Base-by-base conservation (phyloP, 2,113 vertebrate genomes). In the Hippocampus mohnikei region DNA sequence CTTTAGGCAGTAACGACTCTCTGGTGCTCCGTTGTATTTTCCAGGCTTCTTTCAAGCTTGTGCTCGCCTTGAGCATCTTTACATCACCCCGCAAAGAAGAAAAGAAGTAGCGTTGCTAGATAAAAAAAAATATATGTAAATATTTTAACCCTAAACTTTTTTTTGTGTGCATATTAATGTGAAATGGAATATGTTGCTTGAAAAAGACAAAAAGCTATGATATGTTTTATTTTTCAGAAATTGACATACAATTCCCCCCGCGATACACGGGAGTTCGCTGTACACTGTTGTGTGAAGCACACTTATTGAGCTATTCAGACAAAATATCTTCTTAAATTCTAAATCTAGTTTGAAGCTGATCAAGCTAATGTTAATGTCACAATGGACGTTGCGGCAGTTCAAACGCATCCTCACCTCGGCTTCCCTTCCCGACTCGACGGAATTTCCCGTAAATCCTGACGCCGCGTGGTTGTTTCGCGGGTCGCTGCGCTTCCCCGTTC, bases 11-110 rank as follows among this genome's bases (percentile, higher is more conserved):
- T 29, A 72, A 46, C 15, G 25, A 20, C 61, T 81, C 77, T 29
- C 67, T 41, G 68, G 77, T 74, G 75, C 27, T 76, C 69, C 1
- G 21, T 75, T 48, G 76, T 72, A 48, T 77, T 65, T 65, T 79
- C 75, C 62, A 77, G 60, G 78, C 83, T 81, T 83, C 77, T 82
- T 85, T 86, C 58, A 79, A 27, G 74, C 63, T 18, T 42, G 23
- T 63, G 61, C 13, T 53, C 75, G 46, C 69, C 60, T 76, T 46
- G 1, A 62, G 74, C 27, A 60, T 44, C 11, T 44, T 44, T 44
- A 3, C 42, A 8, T 37, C 33, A 6, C 5, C 33, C 33, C 33
- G 8, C 2, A 29, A 18, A 8, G 2, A 33, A 16, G 20, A n/a
- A 60, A 18, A 21, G 13, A 16, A 65, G 21, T 15, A n/a, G 12